Evolutionary conservation across 2,113 vertebrate genomes (phyloP).

Genomic region (Progne subis): DNA sequence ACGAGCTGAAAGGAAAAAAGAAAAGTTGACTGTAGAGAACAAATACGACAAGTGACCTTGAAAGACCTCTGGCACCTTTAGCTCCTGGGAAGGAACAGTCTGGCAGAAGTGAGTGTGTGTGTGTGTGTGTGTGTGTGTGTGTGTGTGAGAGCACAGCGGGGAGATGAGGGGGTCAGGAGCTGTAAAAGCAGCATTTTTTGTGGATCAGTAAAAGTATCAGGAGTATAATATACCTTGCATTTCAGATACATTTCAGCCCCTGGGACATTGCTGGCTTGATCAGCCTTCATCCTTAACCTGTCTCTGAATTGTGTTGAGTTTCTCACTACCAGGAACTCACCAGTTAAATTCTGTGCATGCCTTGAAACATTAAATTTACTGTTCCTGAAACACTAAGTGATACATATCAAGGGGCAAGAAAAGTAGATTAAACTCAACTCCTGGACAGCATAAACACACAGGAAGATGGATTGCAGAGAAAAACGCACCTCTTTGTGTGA

Average conservation of each 20-base stretch:
- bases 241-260: neutral
- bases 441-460: neutral
- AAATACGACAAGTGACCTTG: neutral
- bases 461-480: neutral
- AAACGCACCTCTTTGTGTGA: neutral
- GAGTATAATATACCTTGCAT: neutral
- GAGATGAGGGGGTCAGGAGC: neutral
- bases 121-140: no score
- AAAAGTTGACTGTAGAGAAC: neutral
- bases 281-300: neutral
- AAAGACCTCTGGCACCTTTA: neutral
- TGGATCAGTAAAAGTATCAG: neutral
- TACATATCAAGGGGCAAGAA: neutral
- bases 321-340: neutral
- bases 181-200: neutral
- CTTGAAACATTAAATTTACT: neutral
- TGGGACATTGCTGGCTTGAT: neutral
- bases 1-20: neutral
- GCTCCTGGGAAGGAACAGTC: neutral
- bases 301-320: neutral
- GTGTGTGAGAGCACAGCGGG: neutral
- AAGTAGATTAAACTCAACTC: neutral
- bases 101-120: neutral
- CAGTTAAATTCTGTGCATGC: neutral
- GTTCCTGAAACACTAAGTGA: neutral